A percentile compares a stretch with the other conserved stretches of the same genome.
Evolutionary conservation across 2,113 vertebrate genomes (phyloP).

Genomic region (Anhinga rufa): DNA sequence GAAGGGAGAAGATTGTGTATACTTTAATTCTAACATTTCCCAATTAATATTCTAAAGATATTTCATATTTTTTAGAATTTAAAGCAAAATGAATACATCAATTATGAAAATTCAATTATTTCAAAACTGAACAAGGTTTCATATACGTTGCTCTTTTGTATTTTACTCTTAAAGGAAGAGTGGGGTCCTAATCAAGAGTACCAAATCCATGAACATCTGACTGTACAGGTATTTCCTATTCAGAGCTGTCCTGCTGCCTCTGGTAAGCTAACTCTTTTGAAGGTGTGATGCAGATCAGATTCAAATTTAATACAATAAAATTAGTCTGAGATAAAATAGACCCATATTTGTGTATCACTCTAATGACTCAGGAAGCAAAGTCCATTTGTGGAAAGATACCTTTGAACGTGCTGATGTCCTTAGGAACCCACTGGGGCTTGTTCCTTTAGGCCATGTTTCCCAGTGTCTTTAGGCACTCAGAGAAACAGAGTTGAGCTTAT

Average conservation of each 20-base stretch:
- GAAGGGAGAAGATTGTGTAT: neutral
- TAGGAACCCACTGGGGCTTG: neutral
- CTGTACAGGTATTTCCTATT: neutral
- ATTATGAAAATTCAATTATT: neutral
- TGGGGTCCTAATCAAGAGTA: neutral
- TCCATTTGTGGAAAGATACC: neutral
- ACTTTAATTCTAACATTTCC: neutral
- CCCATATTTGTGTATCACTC: neutral
- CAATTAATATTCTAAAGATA: neutral
- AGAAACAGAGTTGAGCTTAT: neutral
- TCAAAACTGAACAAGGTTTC: neutral
- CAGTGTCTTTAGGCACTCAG: neutral
- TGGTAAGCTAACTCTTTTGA: neutral
- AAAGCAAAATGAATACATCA: accelerated
- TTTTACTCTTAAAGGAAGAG: neutral
- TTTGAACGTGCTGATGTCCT: neutral
- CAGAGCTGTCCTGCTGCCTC: neutral
- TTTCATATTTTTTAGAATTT: neutral
- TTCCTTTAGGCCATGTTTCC: neutral
- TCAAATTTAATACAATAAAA: neutral
- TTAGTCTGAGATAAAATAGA: neutral
- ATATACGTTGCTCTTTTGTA: neutral
- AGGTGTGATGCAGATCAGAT: neutral
- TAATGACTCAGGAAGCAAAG: neutral
- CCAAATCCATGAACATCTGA: neutral